Evolutionary conservation across 2,797 vertebrate species (phyloP).

Genomic region (Pipistrellus nathusii): DNA sequence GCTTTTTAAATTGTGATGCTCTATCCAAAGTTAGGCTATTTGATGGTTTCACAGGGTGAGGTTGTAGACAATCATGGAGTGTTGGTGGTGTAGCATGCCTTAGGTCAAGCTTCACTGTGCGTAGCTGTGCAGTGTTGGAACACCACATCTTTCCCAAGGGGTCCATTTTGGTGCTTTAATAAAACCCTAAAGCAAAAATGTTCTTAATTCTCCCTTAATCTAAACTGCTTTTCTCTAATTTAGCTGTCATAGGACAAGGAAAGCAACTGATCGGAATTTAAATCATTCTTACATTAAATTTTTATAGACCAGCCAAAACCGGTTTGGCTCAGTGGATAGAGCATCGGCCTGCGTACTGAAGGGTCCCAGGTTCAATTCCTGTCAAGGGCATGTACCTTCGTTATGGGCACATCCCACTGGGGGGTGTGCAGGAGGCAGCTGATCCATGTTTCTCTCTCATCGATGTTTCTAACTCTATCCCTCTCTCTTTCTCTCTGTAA

Average conservation of each 20-base stretch:
- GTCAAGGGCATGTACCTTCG: no score
- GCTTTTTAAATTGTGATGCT: slow-evolving; percentile 25
- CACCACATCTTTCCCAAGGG: not conserved
- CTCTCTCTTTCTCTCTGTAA: no score
- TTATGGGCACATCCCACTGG: no score
- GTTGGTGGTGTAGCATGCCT: not conserved
- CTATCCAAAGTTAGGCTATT: slow-evolving; percentile 9
- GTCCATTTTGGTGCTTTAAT: not conserved
- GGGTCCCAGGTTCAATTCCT: no score
- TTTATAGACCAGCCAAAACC: slow-evolving; percentile 11
- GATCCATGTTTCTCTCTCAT: no score
- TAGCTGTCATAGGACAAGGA: slow-evolving; percentile 54
- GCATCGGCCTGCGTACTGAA: no score
- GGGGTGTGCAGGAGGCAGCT: no score
- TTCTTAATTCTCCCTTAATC: slow-evolving; percentile 45
- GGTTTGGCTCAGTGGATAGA: no score
- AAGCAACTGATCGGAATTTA: slow-evolving; percentile 64
- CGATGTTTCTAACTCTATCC: no score
- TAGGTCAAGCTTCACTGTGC: slow-evolving; percentile 47
- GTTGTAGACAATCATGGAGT: not conserved
- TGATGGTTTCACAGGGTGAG: not conserved
- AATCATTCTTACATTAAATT: slow-evolving; percentile 59
- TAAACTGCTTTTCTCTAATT: slow-evolving; percentile 58
- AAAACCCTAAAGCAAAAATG: slow-evolving; percentile 35
- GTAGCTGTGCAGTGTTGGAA: not conserved